phyloP scores from a whole-genome alignment of 2,888 invertebrate species.

The Eupithecia vulgata region DNA sequence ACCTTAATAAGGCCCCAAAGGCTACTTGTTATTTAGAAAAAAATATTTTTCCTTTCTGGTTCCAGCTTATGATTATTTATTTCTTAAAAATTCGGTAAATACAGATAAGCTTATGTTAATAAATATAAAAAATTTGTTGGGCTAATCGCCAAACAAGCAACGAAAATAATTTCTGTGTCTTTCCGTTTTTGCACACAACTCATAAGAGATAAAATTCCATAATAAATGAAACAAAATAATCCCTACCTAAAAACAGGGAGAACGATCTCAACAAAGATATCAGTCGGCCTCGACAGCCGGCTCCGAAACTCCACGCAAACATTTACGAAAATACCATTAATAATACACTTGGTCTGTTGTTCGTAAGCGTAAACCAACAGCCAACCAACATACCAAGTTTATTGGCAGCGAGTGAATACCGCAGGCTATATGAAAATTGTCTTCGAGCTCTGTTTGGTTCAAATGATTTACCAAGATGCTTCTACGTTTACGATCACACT shows the following conservation, averaged over 20 bases:
- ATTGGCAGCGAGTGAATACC: constrained; percentile 31
- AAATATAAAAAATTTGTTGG: too few species aligned
- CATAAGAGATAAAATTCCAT: neutral
- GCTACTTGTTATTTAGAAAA: neutral
- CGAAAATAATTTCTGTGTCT: neutral
- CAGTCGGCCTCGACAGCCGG: constrained; percentile 7
- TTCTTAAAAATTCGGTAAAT: too few species aligned
- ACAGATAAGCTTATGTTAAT: too few species aligned
- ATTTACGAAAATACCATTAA: constrained; percentile 22
- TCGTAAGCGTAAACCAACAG: constrained; percentile 12
- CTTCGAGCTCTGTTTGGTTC: constrained; percentile 25
- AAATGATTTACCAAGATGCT: constrained; percentile 11
- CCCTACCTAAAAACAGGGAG: neutral
- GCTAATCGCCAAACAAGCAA: too few species aligned
- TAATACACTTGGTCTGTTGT: constrained; percentile 15
- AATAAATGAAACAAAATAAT: neutral
- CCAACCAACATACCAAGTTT: constrained; percentile 30
- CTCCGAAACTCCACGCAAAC: neutral
- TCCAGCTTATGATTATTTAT: too few species aligned
- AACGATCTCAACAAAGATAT: neutral
- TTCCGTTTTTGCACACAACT: neutral
- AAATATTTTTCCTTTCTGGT: neutral
- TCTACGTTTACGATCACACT: neutral
- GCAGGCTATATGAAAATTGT: constrained; percentile 30
- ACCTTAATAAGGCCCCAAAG: neutral